Percentiles rank a stretch among this genome's conserved stretches.
Evolutionary conservation across 2,888 invertebrate genomes (phyloP).

Genomic region (Drosophila flavopinicola): DNA sequence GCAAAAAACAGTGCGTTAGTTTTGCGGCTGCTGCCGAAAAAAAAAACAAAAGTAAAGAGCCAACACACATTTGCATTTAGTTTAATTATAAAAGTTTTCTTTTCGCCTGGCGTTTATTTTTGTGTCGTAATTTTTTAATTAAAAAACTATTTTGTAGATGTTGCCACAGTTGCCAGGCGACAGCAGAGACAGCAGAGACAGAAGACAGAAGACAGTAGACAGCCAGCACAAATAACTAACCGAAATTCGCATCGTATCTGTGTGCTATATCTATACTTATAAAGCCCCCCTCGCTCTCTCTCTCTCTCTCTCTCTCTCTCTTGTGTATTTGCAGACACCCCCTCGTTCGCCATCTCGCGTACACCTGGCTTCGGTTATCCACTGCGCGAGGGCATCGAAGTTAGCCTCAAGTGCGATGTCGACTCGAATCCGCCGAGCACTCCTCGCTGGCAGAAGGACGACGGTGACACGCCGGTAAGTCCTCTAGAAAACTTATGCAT

Average conservation of each 20-base stretch:
- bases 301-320: constrained; percentile 36
- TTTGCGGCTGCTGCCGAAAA: constrained; percentile 23
- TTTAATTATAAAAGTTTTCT: constrained; percentile 79
- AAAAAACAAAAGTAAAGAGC: constrained; percentile 23
- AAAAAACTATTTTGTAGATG: constrained; percentile 76
- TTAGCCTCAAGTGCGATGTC: constrained; percentile 95
- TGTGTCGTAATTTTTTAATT: constrained; percentile 71
- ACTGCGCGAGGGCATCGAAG: constrained; percentile 93
- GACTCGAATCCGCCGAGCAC: constrained; percentile 95
- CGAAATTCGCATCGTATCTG: constrained; percentile 49
- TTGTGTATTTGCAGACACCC: constrained; percentile 89
- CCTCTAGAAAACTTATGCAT: constrained; percentile 54
- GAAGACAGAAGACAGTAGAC: constrained; percentile 8
- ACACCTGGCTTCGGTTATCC: constrained; percentile 97
- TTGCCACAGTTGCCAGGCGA: constrained; percentile 39
- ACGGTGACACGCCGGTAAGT: constrained; percentile 86
- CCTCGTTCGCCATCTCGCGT: constrained; percentile 95
- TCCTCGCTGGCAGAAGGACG: constrained; percentile 92
- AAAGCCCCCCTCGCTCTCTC: constrained; percentile 36
- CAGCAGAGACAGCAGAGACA: too few relatives aligned
- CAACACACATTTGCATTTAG: constrained; percentile 74
- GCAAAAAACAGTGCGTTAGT: constrained; percentile 8
- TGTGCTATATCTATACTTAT: constrained; percentile 41
- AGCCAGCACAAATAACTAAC: constrained; percentile 45
- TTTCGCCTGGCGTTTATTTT: constrained; percentile 44